Evolutionary conservation across 2,888 invertebrate genomes (phyloP).

Genomic region (Escarpia spicata): DNA sequence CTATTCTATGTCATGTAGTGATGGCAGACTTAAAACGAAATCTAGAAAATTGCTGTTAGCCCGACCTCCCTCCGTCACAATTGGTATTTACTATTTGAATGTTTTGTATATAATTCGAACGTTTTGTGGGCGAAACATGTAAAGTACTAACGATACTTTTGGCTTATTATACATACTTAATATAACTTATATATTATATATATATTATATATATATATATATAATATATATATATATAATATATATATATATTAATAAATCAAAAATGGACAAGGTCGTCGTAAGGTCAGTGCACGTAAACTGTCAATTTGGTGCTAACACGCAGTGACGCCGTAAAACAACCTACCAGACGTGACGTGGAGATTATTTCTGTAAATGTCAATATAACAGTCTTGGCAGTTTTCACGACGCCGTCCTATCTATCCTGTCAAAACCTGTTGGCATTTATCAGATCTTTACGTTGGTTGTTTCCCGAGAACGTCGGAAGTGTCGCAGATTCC

Average conservation of each 20-base stretch:
- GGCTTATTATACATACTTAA: no score
- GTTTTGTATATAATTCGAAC: no score
- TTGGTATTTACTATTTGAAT: no score
- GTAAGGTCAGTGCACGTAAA: background rate
- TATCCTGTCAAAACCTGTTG: background rate
- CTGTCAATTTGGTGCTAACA: background rate
- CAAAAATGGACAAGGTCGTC: background rate
- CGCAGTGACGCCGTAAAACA: background rate
- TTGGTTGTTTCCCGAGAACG: background rate
- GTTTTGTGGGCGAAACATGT: no score
- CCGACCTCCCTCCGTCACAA: no score
- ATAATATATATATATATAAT: background rate
- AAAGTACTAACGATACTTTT: no score
- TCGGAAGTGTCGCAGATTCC: background rate
- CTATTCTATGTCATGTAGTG: no score
- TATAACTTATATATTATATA: no score
- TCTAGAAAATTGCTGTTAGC: no score
- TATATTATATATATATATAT: background rate
- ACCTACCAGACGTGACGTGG: background rate
- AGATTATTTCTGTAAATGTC: background rate
- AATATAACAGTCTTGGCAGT: background rate
- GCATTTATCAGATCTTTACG: background rate
- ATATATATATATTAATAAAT: background rate
- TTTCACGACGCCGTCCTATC: background rate
- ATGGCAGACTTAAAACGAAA: no score